A percentile compares a stretch with the other conserved stretches of the same genome.
Conservation (phyloP, 2,797 vertebrate species). For the Buphagus erythrorhynchus region DNA sequence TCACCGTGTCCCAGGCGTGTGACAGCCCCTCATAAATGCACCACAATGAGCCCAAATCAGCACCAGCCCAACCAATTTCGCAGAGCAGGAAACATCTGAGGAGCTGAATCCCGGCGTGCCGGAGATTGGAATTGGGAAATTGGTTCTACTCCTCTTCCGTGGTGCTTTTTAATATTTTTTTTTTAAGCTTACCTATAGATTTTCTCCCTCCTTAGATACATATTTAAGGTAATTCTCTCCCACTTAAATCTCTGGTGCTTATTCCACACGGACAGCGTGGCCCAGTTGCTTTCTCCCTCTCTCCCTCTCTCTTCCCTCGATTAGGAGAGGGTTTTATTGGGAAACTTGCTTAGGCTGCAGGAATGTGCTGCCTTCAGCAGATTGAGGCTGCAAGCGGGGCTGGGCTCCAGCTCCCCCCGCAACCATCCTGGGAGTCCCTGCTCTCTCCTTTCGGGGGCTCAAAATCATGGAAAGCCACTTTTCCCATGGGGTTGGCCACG, state of each 20-base stretch:
- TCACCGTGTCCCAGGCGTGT: constrained; percentile 67
- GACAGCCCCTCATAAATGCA: constrained; percentile 68
- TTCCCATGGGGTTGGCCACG: rapidly evolving
- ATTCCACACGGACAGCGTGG: background rate
- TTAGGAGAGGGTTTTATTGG: constrained; percentile 69
- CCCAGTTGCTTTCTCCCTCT: background rate
- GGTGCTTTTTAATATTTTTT: background rate
- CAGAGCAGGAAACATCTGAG: constrained; percentile 72
- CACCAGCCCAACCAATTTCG: constrained; percentile 65
- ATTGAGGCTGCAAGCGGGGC: constrained; percentile 4
- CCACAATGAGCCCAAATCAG: constrained; percentile 68
- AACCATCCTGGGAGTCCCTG: background rate
- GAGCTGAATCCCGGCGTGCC: constrained; percentile 27
- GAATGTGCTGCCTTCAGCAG: constrained; percentile 54
- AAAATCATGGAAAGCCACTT: rapidly evolving
- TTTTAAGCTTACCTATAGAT: constrained; percentile 26
- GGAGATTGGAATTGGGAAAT: constrained; percentile 71
- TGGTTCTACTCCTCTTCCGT: constrained; percentile 68
- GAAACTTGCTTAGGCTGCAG: constrained; percentile 69
- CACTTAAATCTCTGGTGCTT: constrained; percentile 59
- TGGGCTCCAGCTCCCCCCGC: background rate
- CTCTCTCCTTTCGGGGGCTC: background rate
- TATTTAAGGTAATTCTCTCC: constrained; percentile 66
- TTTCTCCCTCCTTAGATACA: background rate
- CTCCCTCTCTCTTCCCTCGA: constrained; percentile 1